These are phyloP conservation scores for Chionomys nivalis DNA, from an alignment of 2,113 vertebrate genomes.

Conservation along the genomic window DNA sequence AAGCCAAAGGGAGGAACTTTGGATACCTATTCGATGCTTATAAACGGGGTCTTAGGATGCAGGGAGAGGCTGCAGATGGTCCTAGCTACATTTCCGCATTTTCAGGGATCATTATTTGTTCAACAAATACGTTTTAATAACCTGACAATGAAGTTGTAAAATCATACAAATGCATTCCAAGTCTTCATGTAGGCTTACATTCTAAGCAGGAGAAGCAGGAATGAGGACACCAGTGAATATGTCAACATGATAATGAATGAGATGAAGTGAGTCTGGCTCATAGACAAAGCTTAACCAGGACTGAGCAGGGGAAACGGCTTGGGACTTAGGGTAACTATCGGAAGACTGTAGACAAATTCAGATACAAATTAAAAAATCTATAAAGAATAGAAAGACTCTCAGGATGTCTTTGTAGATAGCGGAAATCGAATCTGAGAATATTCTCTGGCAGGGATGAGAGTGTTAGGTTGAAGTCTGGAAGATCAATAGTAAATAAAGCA, in stretches of 20 bases:
- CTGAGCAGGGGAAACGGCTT: rapidly evolving
- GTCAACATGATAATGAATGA: neutral
- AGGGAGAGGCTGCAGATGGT: neutral
- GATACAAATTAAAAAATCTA: neutral
- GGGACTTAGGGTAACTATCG: neutral
- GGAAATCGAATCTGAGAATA: neutral
- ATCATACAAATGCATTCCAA: neutral
- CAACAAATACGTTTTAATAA: neutral
- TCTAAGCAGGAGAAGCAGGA: neutral
- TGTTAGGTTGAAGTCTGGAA: neutral
- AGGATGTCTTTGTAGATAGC: neutral
- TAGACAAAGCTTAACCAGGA: neutral
- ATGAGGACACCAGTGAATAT: neutral
- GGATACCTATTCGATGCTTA: conserved; percentile 46
- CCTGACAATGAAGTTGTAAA: neutral
- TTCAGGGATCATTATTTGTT: neutral
- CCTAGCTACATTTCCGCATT: neutral
- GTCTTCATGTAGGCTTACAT: neutral
- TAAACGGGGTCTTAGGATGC: neutral
- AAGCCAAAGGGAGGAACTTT: conserved; percentile 46
- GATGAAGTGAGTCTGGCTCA: neutral
- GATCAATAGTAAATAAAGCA: neutral
- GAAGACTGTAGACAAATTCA: neutral
- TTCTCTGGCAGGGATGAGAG: neutral
- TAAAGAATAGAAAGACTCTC: neutral